Percentiles rank a stretch among this genome's conserved stretches.
Conservation (phyloP, 2,113 vertebrate genomes). For the Meriones unguiculatus region DNA sequence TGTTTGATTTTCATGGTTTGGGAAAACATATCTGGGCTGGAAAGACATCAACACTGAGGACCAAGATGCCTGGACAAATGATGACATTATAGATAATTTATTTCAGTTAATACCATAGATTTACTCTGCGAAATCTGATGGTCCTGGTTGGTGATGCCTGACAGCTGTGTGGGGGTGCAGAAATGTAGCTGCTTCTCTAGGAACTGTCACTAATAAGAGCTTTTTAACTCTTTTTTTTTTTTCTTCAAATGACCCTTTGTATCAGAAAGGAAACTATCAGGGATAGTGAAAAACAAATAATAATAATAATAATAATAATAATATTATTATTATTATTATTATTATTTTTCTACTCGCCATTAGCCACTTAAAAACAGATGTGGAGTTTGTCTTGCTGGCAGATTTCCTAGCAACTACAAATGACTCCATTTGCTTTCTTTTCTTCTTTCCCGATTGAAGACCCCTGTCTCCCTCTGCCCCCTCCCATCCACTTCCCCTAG, state of each 20-base stretch:
- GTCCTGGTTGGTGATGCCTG: background rate
- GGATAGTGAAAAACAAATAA: slow-evolving; percentile 66
- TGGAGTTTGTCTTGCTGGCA: slow-evolving; percentile 22
- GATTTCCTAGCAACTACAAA: slow-evolving; percentile 61
- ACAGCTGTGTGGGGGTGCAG: background rate
- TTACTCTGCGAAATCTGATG: background rate
- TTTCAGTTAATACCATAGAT: background rate
- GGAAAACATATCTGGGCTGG: background rate
- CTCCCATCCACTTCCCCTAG: no score
- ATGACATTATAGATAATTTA: slow-evolving; percentile 5
- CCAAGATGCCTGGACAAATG: background rate
- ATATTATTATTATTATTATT: background rate
- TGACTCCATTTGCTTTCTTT: slow-evolving; percentile 6
- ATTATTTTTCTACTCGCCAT: slow-evolving; percentile 9
- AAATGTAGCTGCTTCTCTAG: background rate
- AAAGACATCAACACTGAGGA: background rate
- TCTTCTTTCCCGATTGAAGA: no score
- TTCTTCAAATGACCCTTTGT: slow-evolving; percentile 28
- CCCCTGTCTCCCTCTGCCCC: no score
- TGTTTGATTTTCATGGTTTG: slow-evolving; percentile 3
- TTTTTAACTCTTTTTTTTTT: slow-evolving; percentile 37
- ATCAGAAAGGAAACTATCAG: slow-evolving; percentile 49
- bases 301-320: no score
- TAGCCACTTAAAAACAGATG: slow-evolving; percentile 61
- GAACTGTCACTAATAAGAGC: slow-evolving; percentile 41